Evolutionary conservation across 2,797 vertebrate genomes (phyloP), one percentile per base, ranked within the genome.

Genomic region (Myotis vivesi): DNA sequence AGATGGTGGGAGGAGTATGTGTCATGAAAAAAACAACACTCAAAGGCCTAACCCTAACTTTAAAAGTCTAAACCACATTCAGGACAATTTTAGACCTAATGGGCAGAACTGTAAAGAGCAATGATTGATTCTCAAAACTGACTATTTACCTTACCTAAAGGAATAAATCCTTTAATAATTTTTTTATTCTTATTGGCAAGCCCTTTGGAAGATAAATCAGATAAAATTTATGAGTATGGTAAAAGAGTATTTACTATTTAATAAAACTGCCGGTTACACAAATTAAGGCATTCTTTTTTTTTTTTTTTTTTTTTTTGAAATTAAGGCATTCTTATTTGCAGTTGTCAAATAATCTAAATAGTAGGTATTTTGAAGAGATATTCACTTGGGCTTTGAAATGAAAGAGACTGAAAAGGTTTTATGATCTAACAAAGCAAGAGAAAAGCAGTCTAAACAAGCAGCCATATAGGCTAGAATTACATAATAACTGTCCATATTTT

Each of bases 141-240:
- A 38, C 6, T 92, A 71, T 89, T 91, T 62, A 92, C 36, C 25
- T 77, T 51, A 83, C 59, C 49, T 68, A 93, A 23, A 75, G 2
- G n/a, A 20, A 86, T n/a, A 94, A 59, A 88, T 53, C 41, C 33
- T 87, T 82, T 59, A 93, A 79, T 51, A 95, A 69, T 17, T 68
- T 89, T 81, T 79, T 79, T 72, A 73, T 94, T 90, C 51, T 84
- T 86, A 53, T 11, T 95, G 92, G 44, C n/a, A 92, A 89, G 33
- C 4, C 7, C 55, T 38, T 33, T 84, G 23, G 16, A 87, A 79
- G 28, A 89, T 64, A 89, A 96, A 91, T 62, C 17, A 69, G 36
- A 94, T 82, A 91, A 93, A 90, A 44, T 84, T 81, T 91, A 33
- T 22, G n/a, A 38, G 2, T 51, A 88, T 72, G 19, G 68, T 66